Evolutionary conservation across 2,888 invertebrate species (phyloP), one percentile per base, ranked within the genome.

Genomic region (Opisthograptis luteolata): DNA sequence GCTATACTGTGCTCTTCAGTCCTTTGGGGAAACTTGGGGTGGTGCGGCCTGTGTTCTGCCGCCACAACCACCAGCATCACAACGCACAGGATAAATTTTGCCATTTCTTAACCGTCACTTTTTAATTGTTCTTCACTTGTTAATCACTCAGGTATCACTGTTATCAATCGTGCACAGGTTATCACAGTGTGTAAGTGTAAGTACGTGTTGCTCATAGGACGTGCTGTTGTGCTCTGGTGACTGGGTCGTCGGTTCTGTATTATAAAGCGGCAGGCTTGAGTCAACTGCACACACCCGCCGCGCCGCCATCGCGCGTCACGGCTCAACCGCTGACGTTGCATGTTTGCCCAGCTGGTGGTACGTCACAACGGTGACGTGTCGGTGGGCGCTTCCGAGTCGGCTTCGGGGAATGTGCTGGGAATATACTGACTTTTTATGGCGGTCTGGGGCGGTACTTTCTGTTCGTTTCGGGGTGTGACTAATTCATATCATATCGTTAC

Each of bases 201-300:
- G 47, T 60, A 74, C 82, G 88, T 88, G 84, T 74, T 71, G 54
- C 74, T 72, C 62, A 70, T 68, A 67, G 64, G 80, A 58, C 80
- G 77, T 69, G 73, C 77, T 76, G 76, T 66, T 79, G 66, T 74
- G 68, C 69, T 84, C 66, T 89, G 88, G 59, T 70, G 68, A 68
- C 58, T 60, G 57, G 60, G 64, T 68, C 68, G 52, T 58, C 72
- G 67, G 70, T 66, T 70, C 72, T 73, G 73, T 77, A 76, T 84
- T 88, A 84, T 87, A 88, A 83, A 77, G 80, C 60, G 37, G 41
- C 20, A 24, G 42, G 48, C 69, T 74, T 77, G 80, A 81, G 51
- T 80, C 79, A 79, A 70, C 67, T 60, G 68, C 66, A 66, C 56
- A 59, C 58, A 55, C 50, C 61, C 46, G 61, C 53, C 58, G 70